Percentiles rank a stretch among this genome's conserved stretches.
Evolutionary conservation across 2,797 vertebrate species (phyloP).

Genomic region (Simalia tracyae): DNA sequence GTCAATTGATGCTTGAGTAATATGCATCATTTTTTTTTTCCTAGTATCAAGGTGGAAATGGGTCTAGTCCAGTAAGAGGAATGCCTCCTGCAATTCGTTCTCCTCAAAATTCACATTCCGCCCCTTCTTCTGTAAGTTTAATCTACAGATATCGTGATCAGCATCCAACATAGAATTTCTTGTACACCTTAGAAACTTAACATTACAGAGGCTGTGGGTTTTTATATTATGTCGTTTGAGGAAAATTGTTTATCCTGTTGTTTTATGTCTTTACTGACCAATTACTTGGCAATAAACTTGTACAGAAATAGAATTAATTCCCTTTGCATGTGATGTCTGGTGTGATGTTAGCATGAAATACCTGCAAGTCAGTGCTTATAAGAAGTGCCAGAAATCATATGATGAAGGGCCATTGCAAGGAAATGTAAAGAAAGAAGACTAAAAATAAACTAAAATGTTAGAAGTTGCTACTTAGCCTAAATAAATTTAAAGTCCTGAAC

Average conservation of each 20-base stretch:
- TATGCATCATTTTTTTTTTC: background rate
- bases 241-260: background rate
- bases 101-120: slow-evolving; percentile 96
- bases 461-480: background rate
- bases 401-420: background rate
- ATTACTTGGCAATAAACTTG: background rate
- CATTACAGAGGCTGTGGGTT: background rate
- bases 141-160: background rate
- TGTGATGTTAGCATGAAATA: background rate
- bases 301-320: background rate
- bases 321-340: background rate
- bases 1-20: background rate
- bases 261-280: background rate
- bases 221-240: background rate
- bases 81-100: slow-evolving; percentile 91
- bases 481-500: background rate
- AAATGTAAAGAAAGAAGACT: background rate
- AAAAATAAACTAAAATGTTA: background rate
- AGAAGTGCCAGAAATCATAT: background rate
- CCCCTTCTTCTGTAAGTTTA: slow-evolving; percentile 90
- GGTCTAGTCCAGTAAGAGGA: slow-evolving; percentile 95
- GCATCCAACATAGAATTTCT: background rate
- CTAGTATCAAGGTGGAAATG: slow-evolving; percentile 96
- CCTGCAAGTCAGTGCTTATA: background rate
- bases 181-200: background rate